Percentiles rank a stretch among this genome's conserved stretches.
phyloP scores from a whole-genome alignment of 2,113 vertebrate genomes.

The Phasianus colchicus region DNA sequence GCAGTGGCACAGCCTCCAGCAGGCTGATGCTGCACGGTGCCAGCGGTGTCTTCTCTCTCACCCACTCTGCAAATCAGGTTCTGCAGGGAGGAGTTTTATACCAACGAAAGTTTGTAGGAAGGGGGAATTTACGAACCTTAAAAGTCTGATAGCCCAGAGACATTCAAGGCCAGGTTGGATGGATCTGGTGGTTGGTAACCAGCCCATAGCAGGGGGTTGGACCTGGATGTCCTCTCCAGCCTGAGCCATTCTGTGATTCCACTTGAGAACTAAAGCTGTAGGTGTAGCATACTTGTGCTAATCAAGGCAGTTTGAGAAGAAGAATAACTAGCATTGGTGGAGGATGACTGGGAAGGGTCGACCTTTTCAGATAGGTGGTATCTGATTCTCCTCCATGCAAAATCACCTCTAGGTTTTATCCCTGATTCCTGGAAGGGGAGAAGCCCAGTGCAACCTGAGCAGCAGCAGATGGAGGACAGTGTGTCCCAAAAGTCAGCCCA shows the following conservation, averaged over 20 bases:
- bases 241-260: too few species aligned
- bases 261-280: not conserved
- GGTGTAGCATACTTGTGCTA: not conserved
- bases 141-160: not conserved
- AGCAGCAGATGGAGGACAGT: not conserved
- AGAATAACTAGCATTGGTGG: not conserved
- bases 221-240: too few species aligned
- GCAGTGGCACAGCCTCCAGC: not conserved
- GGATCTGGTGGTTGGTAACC: too few species aligned
- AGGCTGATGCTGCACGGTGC: not conserved
- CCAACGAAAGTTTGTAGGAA: not conserved
- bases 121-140: not conserved
- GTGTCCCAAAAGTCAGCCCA: not conserved
- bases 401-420: not conserved
- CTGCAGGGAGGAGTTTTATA: not conserved
- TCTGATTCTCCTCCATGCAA: not conserved
- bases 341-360: not conserved
- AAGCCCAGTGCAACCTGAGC: not conserved
- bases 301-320: not conserved
- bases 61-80: not conserved
- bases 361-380: accelerated
- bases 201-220: too few species aligned
- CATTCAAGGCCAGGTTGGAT: too few species aligned
- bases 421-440: not conserved
- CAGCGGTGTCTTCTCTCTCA: not conserved